These are phyloP conservation scores for Hybos culiciformis DNA, from an alignment of 2,888 invertebrate species.

Conservation along the genomic window DNA sequence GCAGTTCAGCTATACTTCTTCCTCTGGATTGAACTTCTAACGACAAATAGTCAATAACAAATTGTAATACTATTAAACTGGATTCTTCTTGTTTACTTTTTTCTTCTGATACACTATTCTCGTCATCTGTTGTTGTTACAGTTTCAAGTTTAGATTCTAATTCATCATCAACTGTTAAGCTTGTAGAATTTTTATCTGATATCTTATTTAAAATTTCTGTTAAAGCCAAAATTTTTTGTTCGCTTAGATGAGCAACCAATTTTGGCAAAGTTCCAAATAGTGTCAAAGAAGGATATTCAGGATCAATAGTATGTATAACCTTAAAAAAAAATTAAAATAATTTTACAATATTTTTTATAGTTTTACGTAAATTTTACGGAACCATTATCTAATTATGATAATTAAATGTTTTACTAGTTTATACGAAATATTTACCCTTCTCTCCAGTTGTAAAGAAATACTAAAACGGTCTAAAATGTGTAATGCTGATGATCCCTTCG, in stretches of 20 bases:
- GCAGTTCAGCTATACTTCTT: conserved; percentile 82
- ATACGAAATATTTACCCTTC: too few species aligned
- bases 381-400: too few species aligned
- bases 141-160: conserved; percentile 10
- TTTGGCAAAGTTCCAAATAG: conserved; percentile 76
- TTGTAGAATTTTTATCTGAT: conserved; percentile 16
- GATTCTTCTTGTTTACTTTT: conserved; percentile 32
- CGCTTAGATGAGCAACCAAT: conserved; percentile 79
- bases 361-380: too few species aligned
- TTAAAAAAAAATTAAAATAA: too few species aligned
- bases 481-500: conserved; percentile 67
- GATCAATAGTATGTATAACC: conserved; percentile 67
- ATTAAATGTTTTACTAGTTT: too few species aligned
- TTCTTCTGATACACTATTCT: conserved; percentile 1
- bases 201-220: conserved; percentile 41
- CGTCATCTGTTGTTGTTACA: conserved; percentile 10
- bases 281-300: conserved; percentile 72
- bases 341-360: too few species aligned
- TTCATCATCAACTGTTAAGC: not conserved
- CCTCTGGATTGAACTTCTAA: conserved; percentile 76
- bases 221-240: conserved; percentile 66
- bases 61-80: conserved; percentile 62
- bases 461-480: conserved; percentile 75
- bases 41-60: conserved; percentile 76
- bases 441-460: conserved; percentile 57